Conservation (phyloP, 2,888 invertebrate genomes). For the Acleris literana region DNA sequence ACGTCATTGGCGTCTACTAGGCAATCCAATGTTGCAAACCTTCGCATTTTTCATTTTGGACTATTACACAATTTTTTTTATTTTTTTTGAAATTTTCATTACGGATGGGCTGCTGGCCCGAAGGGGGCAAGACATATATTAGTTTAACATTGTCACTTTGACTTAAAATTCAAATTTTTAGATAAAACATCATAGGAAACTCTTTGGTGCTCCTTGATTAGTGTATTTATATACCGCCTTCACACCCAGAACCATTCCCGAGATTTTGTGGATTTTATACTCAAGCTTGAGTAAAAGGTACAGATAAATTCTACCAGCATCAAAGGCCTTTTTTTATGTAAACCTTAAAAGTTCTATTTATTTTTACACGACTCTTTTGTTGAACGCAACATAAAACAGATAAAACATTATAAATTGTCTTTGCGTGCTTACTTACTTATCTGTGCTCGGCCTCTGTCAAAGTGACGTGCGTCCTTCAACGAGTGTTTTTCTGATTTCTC, state of each 20-base stretch:
- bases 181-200: no score
- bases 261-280: no score
- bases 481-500: conserved; percentile 47
- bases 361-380: not conserved
- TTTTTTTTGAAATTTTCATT: not conserved
- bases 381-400: conserved; percentile 12
- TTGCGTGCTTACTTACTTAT: not conserved
- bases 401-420: not conserved
- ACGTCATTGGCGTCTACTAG: conserved; percentile 59
- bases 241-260: no score
- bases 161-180: not conserved
- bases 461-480: conserved; percentile 40
- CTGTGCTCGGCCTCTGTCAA: conserved; percentile 38
- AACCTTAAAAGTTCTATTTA: no score
- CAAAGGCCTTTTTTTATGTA: no score
- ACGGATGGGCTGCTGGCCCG: no score
- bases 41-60: conserved; percentile 67
- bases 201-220: no score
- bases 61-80: conserved; percentile 34
- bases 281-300: no score
- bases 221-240: no score
- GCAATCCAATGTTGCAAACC: conserved; percentile 62
- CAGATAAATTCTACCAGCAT: no score
- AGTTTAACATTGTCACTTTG: not conserved
- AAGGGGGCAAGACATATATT: no score